phyloP scores from a whole-genome alignment of 1,140 invertebrate genomes.

The Drosophila azteca region DNA sequence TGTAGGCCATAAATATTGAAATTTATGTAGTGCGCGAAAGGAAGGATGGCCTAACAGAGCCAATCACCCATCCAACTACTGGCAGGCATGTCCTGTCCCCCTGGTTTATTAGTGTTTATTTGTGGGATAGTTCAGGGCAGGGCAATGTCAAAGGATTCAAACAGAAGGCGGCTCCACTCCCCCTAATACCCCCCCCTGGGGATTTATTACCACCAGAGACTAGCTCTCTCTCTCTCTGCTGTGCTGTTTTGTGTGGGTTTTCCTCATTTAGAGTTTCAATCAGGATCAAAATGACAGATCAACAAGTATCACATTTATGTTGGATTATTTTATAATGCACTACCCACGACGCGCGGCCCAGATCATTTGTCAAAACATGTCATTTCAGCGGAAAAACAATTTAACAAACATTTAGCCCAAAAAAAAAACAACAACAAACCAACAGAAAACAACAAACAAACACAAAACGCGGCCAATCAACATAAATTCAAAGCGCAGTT shows the following conservation, averaged over 20 bases:
- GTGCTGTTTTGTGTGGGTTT: neutral
- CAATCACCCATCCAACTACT: slow-evolving; percentile 54
- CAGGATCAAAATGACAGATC: slow-evolving; percentile 27
- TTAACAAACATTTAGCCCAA: slow-evolving; percentile 69
- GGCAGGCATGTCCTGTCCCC: slow-evolving; percentile 23
- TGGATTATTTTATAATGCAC: slow-evolving; percentile 23
- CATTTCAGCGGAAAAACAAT: slow-evolving; percentile 71
- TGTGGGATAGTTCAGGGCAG: slow-evolving; percentile 45
- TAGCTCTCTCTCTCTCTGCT: neutral
- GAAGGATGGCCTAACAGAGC: slow-evolving; percentile 49
- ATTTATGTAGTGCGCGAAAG: slow-evolving; percentile 77
- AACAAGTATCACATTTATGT: slow-evolving; percentile 31
- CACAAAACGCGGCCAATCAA: slow-evolving; percentile 71
- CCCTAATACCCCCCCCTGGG: slow-evolving; percentile 12
- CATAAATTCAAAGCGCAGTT: slow-evolving; percentile 77
- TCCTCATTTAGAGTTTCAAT: slow-evolving; percentile 2
- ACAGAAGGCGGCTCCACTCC: neutral
- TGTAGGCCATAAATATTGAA: slow-evolving; percentile 72
- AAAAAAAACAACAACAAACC: too few species aligned
- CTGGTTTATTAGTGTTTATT: slow-evolving; percentile 75
- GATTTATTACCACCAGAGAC: slow-evolving; percentile 24
- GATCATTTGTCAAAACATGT: slow-evolving; percentile 79
- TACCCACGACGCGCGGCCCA: slow-evolving; percentile 30
- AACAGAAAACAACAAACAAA: neutral
- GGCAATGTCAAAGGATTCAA: slow-evolving; percentile 58